Evolutionary conservation across 2,888 invertebrate genomes (phyloP), one percentile per base, ranked within the genome.

Genomic region (Pyrochroa serraticornis): DNA sequence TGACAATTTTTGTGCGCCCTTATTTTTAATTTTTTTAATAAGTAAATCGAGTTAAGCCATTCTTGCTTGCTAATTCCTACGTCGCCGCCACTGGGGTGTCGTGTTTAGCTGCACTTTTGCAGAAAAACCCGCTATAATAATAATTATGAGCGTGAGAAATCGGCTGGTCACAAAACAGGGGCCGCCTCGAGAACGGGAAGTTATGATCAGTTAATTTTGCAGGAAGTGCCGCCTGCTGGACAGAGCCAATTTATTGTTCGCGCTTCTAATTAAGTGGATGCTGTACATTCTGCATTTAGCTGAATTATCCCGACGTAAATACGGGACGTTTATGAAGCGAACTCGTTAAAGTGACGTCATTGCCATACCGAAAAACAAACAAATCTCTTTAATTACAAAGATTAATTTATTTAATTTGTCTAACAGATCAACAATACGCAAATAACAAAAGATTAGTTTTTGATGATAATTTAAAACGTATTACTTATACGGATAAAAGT

Each of bases 401-500:
- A 70, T 72, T 69, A 71, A 73, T 72, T 74, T 72, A 71, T 72
- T 67, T 64, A 68, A 69, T 69, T 71, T 70, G 69, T 74, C 73
- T 73, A 73, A 75, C 74, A 71, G 73, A 72, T 75, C 75, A 74
- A 74, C 75, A 74, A 71, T 71, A 75, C 72, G 72, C 69, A 72
- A 69, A 71, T 68, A 66, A 64, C 62, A 61, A 59, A 59, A 59
- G 38, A 51, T 49, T 44, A 55, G 46, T 34, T 45, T 59, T 32
- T 10, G 37, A 58, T 38, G 48, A 51, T 57, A 62, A 62, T 43
- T 43, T 5, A 59, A 58, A 48, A 60, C 35, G 44, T 57, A 57
- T 37, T n/a, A 50, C 32, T 35, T 35, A 51, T 52, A 58, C 41
- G 56, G 44, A 49, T 45, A 59, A 62, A 64, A 65, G 59, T 59